A percentile compares a stretch with the other conserved stretches of the same genome.
phyloP scores from a whole-genome alignment of 2,113 vertebrate species.

The Otis tarda region DNA sequence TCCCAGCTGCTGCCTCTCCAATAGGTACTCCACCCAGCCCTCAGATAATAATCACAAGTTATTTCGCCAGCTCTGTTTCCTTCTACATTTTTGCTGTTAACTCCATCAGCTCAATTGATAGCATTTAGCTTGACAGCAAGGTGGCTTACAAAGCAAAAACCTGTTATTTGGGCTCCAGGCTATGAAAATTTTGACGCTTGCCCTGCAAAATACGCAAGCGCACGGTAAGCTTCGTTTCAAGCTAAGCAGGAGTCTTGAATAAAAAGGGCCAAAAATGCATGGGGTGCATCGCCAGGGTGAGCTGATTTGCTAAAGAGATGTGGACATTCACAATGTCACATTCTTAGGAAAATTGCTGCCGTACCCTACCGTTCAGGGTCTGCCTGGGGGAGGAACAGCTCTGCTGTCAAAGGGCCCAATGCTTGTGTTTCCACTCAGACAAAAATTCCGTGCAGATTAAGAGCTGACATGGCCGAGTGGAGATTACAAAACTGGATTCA shows the following conservation, averaged over 20 bases:
- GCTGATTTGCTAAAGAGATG: neutral
- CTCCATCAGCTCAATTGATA: conserved; percentile 36
- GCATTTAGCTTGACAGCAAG: neutral
- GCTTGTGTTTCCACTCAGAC: neutral
- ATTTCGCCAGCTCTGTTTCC: conserved; percentile 28
- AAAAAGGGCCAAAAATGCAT: neutral
- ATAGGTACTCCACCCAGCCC: conserved; percentile 62
- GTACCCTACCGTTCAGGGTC: neutral
- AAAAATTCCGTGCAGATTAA: neutral
- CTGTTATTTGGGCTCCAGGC: neutral
- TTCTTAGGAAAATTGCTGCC: neutral
- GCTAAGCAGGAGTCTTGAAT: neutral
- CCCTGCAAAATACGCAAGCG: neutral
- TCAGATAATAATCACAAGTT: conserved; percentile 67
- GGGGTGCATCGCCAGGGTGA: neutral
- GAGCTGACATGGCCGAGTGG: neutral
- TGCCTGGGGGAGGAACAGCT: neutral
- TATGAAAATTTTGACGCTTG: neutral
- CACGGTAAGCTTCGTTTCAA: neutral
- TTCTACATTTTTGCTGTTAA: conserved; percentile 65
- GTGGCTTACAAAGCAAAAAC: neutral
- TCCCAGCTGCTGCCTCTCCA: conserved; percentile 62
- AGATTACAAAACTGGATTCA: neutral
- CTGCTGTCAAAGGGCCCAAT: neutral
- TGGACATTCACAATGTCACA: neutral